Base-by-base conservation (phyloP, 2,888 invertebrate genomes). In the Tortrix viridana region DNA sequence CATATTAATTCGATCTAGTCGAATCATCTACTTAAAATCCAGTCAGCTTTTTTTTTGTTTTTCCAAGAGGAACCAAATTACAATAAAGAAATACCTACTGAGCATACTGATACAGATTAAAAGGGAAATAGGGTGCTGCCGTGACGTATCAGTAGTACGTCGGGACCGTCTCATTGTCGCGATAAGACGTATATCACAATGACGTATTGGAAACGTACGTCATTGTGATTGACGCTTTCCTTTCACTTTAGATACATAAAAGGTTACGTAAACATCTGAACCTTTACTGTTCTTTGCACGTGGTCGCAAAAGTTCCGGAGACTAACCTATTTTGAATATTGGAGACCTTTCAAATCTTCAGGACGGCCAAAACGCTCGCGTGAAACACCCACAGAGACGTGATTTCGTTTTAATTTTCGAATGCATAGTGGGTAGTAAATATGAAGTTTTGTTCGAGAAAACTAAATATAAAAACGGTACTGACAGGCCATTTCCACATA, bases 161-260 rank as follows among this genome's bases (percentile, higher is more conserved):
- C 54, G 23, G 54, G 56, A 19, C 50, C n/a, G 41, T 56, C 60
- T 57, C 57, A 56, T 57, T 65, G 65, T 52, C 32, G 32, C 60
- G 46, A 61, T 61, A 57, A 61, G 53, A 56, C 44, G 65, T 60
- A 60, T 61, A 56, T 65, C 53, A 52, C 20, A 19, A 63, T 53
- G 46, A 43, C 47, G 16, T 20, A 53, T n/a, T n/a, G n/a, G n/a
- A n/a, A n/a, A n/a, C n/a, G n/a, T n/a, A n/a, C n/a, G n/a, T n/a
- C n/a, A n/a, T n/a, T n/a, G n/a, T n/a, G n/a, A n/a, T n/a, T n/a
- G n/a, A n/a, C n/a, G n/a, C n/a, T n/a, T n/a, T n/a, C 47, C 47
- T 41, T 53, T 53, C n/a, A 43, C 50, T 47, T 47, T 20, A 37
- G 20, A 47, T n/a, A 19, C 23, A 50, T 46, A 54, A 41, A 19